Evolutionary conservation across 92 coral and sea anemone species (phyloP), one percentile per base, ranked within the genome.

Genomic region (Virgularia gustaviana): DNA sequence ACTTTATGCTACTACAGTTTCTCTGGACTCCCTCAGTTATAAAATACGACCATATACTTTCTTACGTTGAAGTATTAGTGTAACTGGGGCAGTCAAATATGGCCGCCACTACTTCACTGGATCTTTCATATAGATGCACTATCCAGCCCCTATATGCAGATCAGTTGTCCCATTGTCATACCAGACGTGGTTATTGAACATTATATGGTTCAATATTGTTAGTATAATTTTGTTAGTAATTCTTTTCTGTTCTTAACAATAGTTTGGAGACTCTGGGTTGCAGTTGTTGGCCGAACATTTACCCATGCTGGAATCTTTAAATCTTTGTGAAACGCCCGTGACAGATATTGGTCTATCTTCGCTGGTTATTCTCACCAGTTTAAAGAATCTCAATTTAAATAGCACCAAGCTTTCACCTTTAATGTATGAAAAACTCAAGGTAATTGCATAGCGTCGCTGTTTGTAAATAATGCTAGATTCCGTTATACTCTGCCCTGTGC

Each of bases 251-350:
- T 45, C 44, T 57, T 9, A 38, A 11, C 62, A 64, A 1, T 53
- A 92, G 98, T 92, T 92, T 87, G 98, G 96, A 36, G 98, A 92
- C 74, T 81, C 67, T 60, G 98, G 98, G 24, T 82, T 92, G 22
- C 96, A 92, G 66, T 73, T 88, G 87, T 87, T 92, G 10, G 98
- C 98, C 15, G 98, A 92, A 66, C 98, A 92, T 57, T 79, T 92
- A 1, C 98, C 90, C 52, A 88, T 87, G 39, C 74, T 92, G 75
- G 98, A 92, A 77, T 89, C 98, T 5, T 73, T 92, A 27, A 92
- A 92, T 67, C 90, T 92, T 27, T 92, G 98, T 44, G 98, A 92
- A 77, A 92, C 98, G 64, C 98, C 98, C 42, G 98, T 92, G 64
- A 92, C 98, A 31, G 98, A 92, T 47, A 89, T 77, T 28, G 98